Conservation (phyloP, 2,888 invertebrate genomes). For the Netelia inedita region DNA sequence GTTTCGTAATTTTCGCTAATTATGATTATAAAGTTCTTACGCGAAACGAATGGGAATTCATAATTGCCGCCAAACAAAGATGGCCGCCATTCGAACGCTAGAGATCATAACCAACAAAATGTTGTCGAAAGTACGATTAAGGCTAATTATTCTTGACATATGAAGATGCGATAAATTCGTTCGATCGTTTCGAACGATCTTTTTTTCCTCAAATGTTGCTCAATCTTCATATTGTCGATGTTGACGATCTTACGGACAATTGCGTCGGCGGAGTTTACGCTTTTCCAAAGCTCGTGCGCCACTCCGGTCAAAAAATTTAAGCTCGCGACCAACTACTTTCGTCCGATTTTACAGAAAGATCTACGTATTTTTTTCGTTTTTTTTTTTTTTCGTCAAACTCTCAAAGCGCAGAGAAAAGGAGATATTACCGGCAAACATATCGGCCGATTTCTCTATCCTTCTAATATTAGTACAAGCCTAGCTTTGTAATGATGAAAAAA, state of each 20-base stretch:
- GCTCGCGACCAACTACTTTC: neutral
- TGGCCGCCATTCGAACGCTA: too few relatives aligned
- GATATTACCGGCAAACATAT: conserved; percentile 1
- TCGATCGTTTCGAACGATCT: neutral
- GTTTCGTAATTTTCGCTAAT: neutral
- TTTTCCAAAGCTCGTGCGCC: neutral
- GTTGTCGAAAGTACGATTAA: too few relatives aligned
- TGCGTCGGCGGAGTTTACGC: too few relatives aligned
- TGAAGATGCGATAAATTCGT: too few relatives aligned
- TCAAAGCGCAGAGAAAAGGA: conserved; percentile 7
- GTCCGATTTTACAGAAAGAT: neutral
- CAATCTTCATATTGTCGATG: too few relatives aligned
- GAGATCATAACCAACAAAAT: too few relatives aligned
- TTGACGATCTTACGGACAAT: too few relatives aligned
- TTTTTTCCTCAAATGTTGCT: neutral
- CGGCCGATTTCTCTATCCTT: conserved; percentile 11
- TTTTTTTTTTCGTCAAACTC: conserved; percentile 9
- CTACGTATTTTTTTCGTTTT: neutral
- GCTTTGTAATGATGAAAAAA: conserved; percentile 3
- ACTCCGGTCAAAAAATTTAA: neutral
- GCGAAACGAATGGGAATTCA: neutral
- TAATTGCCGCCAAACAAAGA: neutral
- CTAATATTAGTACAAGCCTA: conserved; percentile 43
- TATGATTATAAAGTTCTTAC: neutral
- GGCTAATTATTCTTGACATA: too few relatives aligned